Evolutionary conservation across 2,797 vertebrate species (phyloP).

Genomic region (Acanthopagrus latus): DNA sequence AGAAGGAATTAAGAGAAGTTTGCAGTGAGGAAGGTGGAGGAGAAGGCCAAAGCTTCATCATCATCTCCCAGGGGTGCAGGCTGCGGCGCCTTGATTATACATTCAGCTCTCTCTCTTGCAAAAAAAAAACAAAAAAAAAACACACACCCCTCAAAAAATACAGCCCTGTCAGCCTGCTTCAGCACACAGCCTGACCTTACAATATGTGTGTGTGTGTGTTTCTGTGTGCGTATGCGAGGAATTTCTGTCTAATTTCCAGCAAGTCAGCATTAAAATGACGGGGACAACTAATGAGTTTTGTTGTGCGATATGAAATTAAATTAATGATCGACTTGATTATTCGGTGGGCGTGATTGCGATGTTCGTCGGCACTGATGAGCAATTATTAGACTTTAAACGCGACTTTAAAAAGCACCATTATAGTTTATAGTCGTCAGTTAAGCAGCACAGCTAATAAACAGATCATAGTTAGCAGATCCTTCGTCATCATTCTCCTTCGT

Average conservation of each 20-base stretch:
- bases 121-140: slow-evolving; percentile 66
- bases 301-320: slow-evolving; percentile 14
- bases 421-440: neutral
- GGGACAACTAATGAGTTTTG: slow-evolving; percentile 18
- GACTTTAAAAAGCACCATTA: slow-evolving; percentile 1
- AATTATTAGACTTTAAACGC: slow-evolving; percentile 20
- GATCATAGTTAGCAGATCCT: neutral
- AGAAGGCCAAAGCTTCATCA: slow-evolving; percentile 74
- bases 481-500: neutral
- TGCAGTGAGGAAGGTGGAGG: slow-evolving; percentile 53
- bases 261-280: slow-evolving; percentile 28
- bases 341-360: slow-evolving; percentile 13
- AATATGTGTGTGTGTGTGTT: neutral
- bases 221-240: neutral
- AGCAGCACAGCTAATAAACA: slow-evolving; percentile 1
- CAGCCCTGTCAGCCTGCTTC: slow-evolving; percentile 74
- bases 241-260: slow-evolving; percentile 19
- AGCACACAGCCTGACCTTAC: slow-evolving; percentile 70
- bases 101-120: slow-evolving; percentile 65
- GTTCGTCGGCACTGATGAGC: slow-evolving; percentile 18
- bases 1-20: slow-evolving; percentile 45
- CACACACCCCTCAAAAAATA: slow-evolving; percentile 70
- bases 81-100: slow-evolving; percentile 68
- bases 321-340: slow-evolving; percentile 23
- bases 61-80: slow-evolving; percentile 69